A percentile compares a stretch with the other conserved stretches of the same genome.
Evolutionary conservation across 37 sponge, comb jelly and placozoan genomes (phyloP).

Genomic region (Aplysina aerophoba): DNA sequence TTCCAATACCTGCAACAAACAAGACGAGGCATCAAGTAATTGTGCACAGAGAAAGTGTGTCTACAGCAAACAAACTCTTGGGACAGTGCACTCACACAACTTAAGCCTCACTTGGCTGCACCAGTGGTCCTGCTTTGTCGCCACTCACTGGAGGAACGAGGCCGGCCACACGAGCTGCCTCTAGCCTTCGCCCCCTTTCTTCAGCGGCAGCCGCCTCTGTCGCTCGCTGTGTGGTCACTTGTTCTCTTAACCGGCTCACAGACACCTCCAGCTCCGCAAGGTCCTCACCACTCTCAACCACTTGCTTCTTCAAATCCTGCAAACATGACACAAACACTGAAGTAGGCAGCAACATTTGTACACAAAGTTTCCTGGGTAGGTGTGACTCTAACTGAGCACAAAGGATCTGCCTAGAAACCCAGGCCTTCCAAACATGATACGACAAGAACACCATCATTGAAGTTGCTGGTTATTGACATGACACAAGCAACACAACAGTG

Average conservation of each 20-base stretch:
- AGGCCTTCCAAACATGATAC: background rate
- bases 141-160: background rate
- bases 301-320: background rate
- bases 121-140: background rate
- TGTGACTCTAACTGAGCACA: too few relatives aligned
- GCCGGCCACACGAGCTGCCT: background rate
- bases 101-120: background rate
- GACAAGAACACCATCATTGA: background rate
- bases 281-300: background rate
- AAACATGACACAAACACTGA: background rate
- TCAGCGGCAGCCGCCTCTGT: background rate
- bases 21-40: too few relatives aligned
- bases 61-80: too few relatives aligned
- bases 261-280: background rate
- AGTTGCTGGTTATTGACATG: background rate
- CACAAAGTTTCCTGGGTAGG: too few relatives aligned
- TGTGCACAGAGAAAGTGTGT: too few relatives aligned
- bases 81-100: too few relatives aligned
- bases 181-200: background rate
- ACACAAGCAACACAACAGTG: background rate
- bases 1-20: too few relatives aligned
- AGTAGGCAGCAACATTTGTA: background rate
- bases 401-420: too few relatives aligned
- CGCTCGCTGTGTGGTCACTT: background rate
- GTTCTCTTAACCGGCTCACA: background rate